These are phyloP conservation scores for Torymus auratus DNA, from an alignment of 2,888 invertebrate species.

Conservation along the genomic window DNA sequence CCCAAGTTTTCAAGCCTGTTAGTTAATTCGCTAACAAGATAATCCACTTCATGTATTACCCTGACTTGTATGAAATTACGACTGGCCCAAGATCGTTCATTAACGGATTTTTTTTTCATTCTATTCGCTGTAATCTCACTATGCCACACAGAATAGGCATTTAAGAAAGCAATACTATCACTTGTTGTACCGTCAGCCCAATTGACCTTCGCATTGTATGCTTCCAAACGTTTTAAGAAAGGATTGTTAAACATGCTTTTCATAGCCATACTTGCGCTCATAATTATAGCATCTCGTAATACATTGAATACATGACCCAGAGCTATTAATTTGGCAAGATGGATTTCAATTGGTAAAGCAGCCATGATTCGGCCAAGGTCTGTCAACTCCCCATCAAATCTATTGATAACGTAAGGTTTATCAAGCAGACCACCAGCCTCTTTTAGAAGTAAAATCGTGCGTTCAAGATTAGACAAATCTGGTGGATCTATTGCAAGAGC, in stretches of 20 bases:
- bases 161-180: slow-evolving; percentile 89
- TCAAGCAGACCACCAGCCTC: slow-evolving; percentile 88
- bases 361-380: slow-evolving; percentile 91
- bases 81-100: slow-evolving; percentile 83
- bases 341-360: slow-evolving; percentile 88
- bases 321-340: slow-evolving; percentile 88
- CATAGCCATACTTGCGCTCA: slow-evolving; percentile 90
- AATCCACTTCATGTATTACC: slow-evolving; percentile 85
- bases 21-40: slow-evolving; percentile 84
- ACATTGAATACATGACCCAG: slow-evolving; percentile 92
- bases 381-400: slow-evolving; percentile 90
- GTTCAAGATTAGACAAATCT: slow-evolving; percentile 86
- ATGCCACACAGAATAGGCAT: slow-evolving; percentile 89
- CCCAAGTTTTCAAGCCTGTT: slow-evolving; percentile 80
- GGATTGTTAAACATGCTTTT: slow-evolving; percentile 88
- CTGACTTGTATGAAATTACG: slow-evolving; percentile 84
- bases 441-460: slow-evolving; percentile 90
- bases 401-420: slow-evolving; percentile 78
- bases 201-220: slow-evolving; percentile 85
- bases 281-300: slow-evolving; percentile 89
- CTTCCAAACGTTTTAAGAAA: slow-evolving; percentile 83
- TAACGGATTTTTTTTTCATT: slow-evolving; percentile 76
- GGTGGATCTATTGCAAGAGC: slow-evolving; percentile 93
- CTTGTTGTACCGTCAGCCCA: slow-evolving; percentile 92
- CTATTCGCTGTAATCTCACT: slow-evolving; percentile 80